Conservation (phyloP, 2,797 vertebrate genomes). For the Apogon talboti region DNA sequence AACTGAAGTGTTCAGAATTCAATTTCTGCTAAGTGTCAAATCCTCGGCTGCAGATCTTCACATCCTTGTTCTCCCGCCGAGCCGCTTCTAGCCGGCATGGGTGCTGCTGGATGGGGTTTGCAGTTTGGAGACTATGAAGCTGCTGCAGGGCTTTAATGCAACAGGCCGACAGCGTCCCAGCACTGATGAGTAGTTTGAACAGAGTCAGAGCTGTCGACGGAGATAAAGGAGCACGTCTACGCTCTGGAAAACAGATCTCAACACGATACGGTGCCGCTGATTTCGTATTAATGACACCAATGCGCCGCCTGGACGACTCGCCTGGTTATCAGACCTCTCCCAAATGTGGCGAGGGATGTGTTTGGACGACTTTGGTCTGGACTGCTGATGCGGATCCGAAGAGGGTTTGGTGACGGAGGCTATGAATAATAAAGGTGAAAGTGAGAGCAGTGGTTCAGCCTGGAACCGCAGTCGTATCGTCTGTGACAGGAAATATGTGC, state of each 20-base stretch:
- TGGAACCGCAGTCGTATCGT: constrained; percentile 54
- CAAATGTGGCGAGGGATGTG: constrained; percentile 34
- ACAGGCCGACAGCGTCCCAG: constrained; percentile 54
- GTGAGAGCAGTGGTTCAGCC: constrained; percentile 63
- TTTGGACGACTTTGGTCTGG: constrained; percentile 23
- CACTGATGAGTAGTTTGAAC: constrained; percentile 36
- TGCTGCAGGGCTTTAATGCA: constrained; percentile 34
- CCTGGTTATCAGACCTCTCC: constrained; percentile 40
- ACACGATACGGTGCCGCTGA: not conserved
- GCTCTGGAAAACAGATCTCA: constrained; percentile 35
- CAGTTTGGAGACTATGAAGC: constrained; percentile 16
- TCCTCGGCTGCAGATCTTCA: too few species aligned
- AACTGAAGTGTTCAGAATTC: too few species aligned
- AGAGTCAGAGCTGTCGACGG: constrained; percentile 49
- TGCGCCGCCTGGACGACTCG: constrained; percentile 11
- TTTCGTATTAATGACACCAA: not conserved
- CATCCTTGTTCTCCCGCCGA: not conserved
- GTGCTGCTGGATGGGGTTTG: constrained; percentile 1
- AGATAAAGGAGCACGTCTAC: constrained; percentile 28
- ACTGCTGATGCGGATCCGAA: too few species aligned
- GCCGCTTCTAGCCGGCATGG: not conserved
- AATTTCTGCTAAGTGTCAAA: too few species aligned
- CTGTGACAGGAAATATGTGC: constrained; percentile 6
- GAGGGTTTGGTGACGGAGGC: constrained; percentile 45
- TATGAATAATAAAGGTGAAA: constrained; percentile 70